A percentile compares a stretch with the other conserved stretches of the same genome.
These are phyloP conservation scores for Acromyrmex charruanus DNA, from an alignment of 1,140 invertebrate genomes.

Conservation along the genomic window DNA sequence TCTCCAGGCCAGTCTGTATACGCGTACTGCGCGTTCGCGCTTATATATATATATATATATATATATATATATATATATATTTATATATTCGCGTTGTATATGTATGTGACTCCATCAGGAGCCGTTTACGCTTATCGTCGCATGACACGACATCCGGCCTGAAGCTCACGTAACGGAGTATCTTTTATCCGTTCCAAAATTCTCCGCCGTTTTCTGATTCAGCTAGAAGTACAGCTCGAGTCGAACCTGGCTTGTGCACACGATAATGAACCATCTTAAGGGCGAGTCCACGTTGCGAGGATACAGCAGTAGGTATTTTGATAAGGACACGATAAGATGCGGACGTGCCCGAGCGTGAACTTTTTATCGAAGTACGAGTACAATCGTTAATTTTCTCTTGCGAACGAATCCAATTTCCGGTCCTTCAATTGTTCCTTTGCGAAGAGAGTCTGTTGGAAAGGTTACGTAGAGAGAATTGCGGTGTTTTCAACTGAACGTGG, in stretches of 20 bases:
- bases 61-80: too few relatives aligned
- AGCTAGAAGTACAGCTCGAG: slow-evolving; percentile 4
- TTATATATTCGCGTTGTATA: not conserved
- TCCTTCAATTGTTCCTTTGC: slow-evolving; percentile 43
- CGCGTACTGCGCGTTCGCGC: not conserved
- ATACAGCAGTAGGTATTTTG: slow-evolving; percentile 33
- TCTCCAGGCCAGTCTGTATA: slow-evolving; percentile 51
- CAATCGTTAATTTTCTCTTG: slow-evolving; percentile 27
- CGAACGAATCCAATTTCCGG: slow-evolving; percentile 45
- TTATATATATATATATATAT: slow-evolving; percentile 32
- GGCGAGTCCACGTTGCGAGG: slow-evolving; percentile 5
- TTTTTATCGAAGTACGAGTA: slow-evolving; percentile 39
- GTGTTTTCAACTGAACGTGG: not conserved
- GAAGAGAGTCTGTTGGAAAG: slow-evolving; percentile 3
- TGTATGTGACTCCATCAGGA: slow-evolving; percentile 21
- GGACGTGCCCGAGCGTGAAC: slow-evolving; percentile 1
- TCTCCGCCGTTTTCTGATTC: slow-evolving; percentile 42
- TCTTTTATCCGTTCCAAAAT: slow-evolving; percentile 66
- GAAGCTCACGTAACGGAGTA: slow-evolving; percentile 29
- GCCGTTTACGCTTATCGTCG: slow-evolving; percentile 69
- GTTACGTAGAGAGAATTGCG: slow-evolving; percentile 23
- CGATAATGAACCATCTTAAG: slow-evolving; percentile 20
- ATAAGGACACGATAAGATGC: slow-evolving; percentile 8
- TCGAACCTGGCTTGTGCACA: not conserved
- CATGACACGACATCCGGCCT: slow-evolving; percentile 64